Percentiles rank a stretch among this genome's conserved stretches.
These are phyloP conservation scores for Ophonus ardosiacus DNA, from an alignment of 2,888 invertebrate genomes.

Conservation along the genomic window DNA sequence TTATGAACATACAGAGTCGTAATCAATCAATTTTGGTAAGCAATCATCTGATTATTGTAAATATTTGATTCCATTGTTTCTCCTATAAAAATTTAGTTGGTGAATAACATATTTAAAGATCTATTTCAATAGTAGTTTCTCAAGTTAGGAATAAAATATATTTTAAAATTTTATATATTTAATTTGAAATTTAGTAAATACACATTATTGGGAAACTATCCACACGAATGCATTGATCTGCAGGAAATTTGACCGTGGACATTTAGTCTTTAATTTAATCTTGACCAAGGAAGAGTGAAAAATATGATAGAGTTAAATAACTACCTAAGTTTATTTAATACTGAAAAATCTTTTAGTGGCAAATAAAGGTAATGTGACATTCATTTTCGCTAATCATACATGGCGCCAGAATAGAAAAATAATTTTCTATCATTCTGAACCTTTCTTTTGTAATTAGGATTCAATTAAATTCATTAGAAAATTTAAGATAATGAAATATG, in stretches of 20 bases:
- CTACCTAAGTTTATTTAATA: too few species aligned
- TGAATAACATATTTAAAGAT: constrained; percentile 5
- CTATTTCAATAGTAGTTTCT: background rate
- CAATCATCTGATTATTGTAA: constrained; percentile 11
- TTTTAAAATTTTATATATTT: background rate
- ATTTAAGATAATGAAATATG: too few species aligned
- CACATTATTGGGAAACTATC: constrained; percentile 15
- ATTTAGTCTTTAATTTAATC: constrained; percentile 23
- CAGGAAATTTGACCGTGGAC: constrained; percentile 4
- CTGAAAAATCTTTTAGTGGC: too few species aligned
- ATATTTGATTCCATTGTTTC: background rate
- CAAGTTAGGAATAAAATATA: background rate
- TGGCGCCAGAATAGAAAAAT: too few species aligned
- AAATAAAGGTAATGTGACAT: too few species aligned
- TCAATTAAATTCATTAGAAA: too few species aligned
- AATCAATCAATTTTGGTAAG: constrained; percentile 27
- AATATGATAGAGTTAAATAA: background rate
- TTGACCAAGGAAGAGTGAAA: background rate
- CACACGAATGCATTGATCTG: constrained; percentile 12
- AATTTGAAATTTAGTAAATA: constrained; percentile 1
- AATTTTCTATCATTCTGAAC: too few species aligned
- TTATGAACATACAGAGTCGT: constrained; percentile 30
- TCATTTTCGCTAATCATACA: too few species aligned
- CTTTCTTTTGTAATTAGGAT: too few species aligned
- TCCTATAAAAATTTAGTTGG: background rate